phyloP scores from a whole-genome alignment of 2,113 vertebrate species.

The Oryctolagus cuniculus region DNA sequence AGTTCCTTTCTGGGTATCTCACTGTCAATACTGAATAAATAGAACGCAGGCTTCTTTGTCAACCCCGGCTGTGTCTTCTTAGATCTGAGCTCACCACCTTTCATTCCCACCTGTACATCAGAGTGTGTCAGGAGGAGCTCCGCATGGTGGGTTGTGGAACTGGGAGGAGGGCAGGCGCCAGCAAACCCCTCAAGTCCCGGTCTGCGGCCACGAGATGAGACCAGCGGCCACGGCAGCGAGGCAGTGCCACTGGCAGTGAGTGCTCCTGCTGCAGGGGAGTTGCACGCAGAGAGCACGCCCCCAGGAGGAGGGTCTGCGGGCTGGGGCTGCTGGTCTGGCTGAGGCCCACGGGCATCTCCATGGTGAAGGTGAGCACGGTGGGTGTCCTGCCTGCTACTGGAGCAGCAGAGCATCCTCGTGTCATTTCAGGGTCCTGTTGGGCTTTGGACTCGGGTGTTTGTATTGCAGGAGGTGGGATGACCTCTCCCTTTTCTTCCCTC shows the following conservation, averaged over 20 bases:
- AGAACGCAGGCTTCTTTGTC: neutral
- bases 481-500: neutral
- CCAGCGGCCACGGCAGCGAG: neutral
- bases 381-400: neutral
- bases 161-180: too few species aligned
- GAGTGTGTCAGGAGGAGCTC: neutral
- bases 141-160: neutral
- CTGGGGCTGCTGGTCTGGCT: neutral
- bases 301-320: neutral
- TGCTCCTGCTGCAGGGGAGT: neutral
- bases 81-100: neutral
- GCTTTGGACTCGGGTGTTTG: neutral
- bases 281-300: neutral
- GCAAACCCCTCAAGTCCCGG: neutral
- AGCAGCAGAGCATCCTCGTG: neutral
- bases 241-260: neutral
- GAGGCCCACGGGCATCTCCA: neutral
- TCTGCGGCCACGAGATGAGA: neutral
- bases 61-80: neutral
- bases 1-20: neutral
- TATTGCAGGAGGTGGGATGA: neutral
- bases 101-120: neutral
- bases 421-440: neutral
- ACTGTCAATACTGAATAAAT: slow-evolving; percentile 8
- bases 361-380: neutral